Percentiles rank a stretch among this genome's conserved stretches.
Conservation (phyloP, 2,888 invertebrate genomes). For the Ischnura elegans region DNA sequence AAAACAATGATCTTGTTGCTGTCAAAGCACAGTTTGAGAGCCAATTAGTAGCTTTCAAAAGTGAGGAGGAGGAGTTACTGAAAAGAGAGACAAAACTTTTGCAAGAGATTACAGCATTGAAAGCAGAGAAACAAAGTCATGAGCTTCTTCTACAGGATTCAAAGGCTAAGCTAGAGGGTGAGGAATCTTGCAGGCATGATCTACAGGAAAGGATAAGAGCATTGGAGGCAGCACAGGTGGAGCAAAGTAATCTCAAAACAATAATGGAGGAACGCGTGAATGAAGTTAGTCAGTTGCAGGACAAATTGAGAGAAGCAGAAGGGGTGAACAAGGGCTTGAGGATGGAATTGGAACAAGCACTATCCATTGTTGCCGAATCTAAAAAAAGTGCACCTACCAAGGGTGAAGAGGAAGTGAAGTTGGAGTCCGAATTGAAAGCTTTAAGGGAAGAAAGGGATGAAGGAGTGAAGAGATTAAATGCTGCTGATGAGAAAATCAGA, state of each 20-base stretch:
- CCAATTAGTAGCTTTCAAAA: not conserved
- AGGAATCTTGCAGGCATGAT: not conserved
- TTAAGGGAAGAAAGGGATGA: not conserved
- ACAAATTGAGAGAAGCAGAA: not conserved
- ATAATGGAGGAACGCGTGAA: not conserved
- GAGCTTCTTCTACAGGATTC: not conserved
- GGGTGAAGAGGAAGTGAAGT: not conserved
- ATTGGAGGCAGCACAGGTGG: not conserved
- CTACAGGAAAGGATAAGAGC: not conserved
- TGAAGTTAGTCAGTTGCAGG: not conserved
- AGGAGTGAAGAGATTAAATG: not conserved
- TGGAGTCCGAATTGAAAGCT: not conserved
- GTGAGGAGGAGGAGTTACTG: not conserved
- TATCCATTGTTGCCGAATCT: not conserved
- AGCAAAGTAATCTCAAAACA: not conserved
- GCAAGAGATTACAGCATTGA: constrained; percentile 1
- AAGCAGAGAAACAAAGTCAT: constrained; percentile 15
- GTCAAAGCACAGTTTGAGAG: constrained; percentile 67
- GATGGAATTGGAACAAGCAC: not conserved
- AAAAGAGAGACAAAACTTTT: not conserved
- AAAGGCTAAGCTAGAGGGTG: not conserved
- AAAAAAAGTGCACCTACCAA: not conserved
- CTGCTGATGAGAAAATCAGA: constrained; percentile 57
- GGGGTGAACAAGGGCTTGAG: not conserved
- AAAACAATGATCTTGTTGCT: constrained; percentile 73